These are phyloP conservation scores for Engraulis encrasicolus DNA, from an alignment of 2,113 vertebrate species.

Conservation along the genomic window DNA sequence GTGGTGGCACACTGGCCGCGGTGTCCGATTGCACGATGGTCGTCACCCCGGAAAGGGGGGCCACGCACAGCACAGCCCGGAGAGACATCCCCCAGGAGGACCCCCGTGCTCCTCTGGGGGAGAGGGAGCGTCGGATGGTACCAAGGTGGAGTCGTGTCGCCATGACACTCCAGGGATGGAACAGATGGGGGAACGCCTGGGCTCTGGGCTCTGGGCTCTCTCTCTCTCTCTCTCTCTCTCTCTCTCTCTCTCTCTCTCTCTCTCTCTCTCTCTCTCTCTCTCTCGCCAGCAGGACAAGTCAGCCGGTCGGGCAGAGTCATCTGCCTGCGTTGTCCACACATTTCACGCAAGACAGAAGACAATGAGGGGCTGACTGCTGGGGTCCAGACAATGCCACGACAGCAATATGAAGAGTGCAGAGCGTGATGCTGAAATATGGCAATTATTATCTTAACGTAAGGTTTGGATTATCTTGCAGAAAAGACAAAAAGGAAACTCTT, in stretches of 20 bases:
- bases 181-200: conserved; percentile 92
- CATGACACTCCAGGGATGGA: conserved; percentile 74
- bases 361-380: conserved; percentile 19
- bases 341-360: conserved; percentile 70
- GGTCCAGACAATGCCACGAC: conserved; percentile 5
- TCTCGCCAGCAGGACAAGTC: conserved; percentile 83
- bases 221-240: no score
- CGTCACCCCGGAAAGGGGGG: conserved; percentile 58
- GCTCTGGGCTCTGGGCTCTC: no score
- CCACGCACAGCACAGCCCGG: not conserved
- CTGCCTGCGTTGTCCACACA: conserved; percentile 89
- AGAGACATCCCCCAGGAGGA: conserved; percentile 30
- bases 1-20: conserved; percentile 52
- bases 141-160: conserved; percentile 69
- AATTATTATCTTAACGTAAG: not conserved
- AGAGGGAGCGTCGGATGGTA: conserved; percentile 56
- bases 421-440: conserved; percentile 46
- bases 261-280: no score
- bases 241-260: no score
- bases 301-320: conserved; percentile 79
- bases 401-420: conserved; percentile 37
- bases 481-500: not conserved
- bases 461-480: not conserved
- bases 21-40: conserved; percentile 51
- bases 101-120: conserved; percentile 54